Evolutionary conservation across 2,113 vertebrate species (phyloP).

Genomic region (Marcusenius ussheri): DNA sequence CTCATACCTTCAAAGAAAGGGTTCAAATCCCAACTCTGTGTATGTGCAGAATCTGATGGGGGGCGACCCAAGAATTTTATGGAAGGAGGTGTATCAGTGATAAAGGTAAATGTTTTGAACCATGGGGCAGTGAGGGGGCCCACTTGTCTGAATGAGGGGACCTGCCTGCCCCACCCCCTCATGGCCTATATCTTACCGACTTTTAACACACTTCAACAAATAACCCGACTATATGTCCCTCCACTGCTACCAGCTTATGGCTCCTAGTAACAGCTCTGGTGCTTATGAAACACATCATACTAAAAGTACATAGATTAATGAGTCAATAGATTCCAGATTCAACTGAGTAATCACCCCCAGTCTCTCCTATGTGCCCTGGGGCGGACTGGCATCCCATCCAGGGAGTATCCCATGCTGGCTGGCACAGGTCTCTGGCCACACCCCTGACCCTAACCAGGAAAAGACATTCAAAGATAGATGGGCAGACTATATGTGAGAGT

Average conservation of each 20-base stretch:
- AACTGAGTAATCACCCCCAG: neutral
- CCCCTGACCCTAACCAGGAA: neutral
- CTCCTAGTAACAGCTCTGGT: neutral
- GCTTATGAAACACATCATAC: neutral
- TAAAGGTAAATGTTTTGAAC: neutral
- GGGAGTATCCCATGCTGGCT: neutral
- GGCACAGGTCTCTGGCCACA: neutral
- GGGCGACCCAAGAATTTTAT: neutral
- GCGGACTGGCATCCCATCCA: neutral
- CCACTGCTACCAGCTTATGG: neutral
- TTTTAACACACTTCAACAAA: neutral
- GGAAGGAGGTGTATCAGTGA: neutral
- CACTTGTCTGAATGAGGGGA: neutral
- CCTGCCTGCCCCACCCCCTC: neutral
- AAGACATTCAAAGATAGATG: neutral
- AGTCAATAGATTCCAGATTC: neutral
- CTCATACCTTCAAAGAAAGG: neutral
- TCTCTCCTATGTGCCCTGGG: neutral
- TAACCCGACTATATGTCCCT: neutral
- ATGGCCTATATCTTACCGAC: neutral
- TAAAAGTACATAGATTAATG: neutral
- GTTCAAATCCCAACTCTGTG: neutral
- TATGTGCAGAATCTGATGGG: neutral
- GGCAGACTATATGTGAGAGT: neutral
- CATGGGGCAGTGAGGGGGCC: neutral